Base-by-base conservation (phyloP, 2,888 invertebrate species). In the Diplazon laetatorius region DNA sequence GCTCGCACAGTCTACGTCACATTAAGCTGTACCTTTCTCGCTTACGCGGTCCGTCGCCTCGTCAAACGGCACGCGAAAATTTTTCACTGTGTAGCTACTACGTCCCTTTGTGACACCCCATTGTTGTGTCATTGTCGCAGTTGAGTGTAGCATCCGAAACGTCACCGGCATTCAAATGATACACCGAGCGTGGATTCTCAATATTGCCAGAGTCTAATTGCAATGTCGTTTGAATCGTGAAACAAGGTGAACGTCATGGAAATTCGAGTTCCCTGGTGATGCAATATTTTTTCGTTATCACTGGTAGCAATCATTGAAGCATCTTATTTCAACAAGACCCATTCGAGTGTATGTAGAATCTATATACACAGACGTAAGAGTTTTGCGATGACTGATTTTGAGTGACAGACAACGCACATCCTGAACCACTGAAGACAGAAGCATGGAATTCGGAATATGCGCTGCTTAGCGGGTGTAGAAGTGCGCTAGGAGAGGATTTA, bases 41-140 rank as follows among this genome's bases (percentile, higher is more conserved):
- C 14, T 48, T 30, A n/a, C 55, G 52, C 62, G 66, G 70, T 71
- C 65, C 63, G 25, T 50, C 42, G 59, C 16, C 42, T 35, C 66
- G 16, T 71, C 55, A 71, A 66, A 66, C 42, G 60, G 46, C 70
- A 22, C 16, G 66, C 60, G 70, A 71, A 71, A 42, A 55, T 59
- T 30, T 30, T 16, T 20, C 46, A 74, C 60, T 9, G 20, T 73
- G 63, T 18, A 22, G 52, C n/a, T 20, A 10, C 30, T 35, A 16
- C 35, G n/a, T n/a, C n/a, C 59, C 52, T 59, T 18, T 52, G 25
- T 50, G 63, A 50, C 63, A 18, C 60, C 12, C 20, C 39, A 69
- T 69, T 42, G 63, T 73, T 46, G 50, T 65, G n/a, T 44, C 46
- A 18, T 18, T 68, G 16, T 55, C 46, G n/a, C n/a, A 55, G 16